phyloP scores from a whole-genome alignment of 2,888 invertebrate species.

The Eupithecia insigniata region DNA sequence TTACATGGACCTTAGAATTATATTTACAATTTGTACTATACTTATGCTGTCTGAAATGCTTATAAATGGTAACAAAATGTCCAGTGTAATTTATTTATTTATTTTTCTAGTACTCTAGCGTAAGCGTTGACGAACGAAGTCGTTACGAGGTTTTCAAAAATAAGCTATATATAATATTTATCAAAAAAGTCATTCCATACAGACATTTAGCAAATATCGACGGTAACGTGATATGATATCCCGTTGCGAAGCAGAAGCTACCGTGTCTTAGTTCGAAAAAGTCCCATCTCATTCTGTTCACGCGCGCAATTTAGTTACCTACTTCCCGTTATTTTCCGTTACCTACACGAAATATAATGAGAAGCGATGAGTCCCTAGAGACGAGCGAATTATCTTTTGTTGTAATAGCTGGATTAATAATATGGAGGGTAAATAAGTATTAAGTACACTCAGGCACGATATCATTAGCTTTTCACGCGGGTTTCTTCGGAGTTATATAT shows the following conservation, averaged over 20 bases:
- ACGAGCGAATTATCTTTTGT: constrained; percentile 24
- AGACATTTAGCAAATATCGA: not conserved
- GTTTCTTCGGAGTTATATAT: constrained; percentile 8
- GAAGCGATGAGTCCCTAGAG: constrained; percentile 40
- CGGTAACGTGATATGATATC: too few species aligned
- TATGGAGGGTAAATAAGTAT: constrained; percentile 15
- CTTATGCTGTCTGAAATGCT: not conserved
- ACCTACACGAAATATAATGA: constrained; percentile 43
- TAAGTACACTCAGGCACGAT: constrained; percentile 4
- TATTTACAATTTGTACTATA: not conserved
- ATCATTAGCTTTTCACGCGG: not conserved
- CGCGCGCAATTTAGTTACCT: not conserved
- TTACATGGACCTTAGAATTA: not conserved
- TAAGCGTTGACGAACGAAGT: not conserved
- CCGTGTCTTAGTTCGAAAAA: not conserved
- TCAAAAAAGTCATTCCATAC: not conserved
- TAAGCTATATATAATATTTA: not conserved
- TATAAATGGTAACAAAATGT: not conserved
- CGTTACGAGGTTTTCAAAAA: not conserved
- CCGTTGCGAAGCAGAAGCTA: not conserved
- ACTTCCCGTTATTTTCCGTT: constrained; percentile 30
- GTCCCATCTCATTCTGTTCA: not conserved
- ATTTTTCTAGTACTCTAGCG: not conserved
- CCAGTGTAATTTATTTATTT: not conserved
- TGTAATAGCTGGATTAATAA: constrained; percentile 27